phyloP scores from a whole-genome alignment of 2,113 vertebrate genomes.

The Catharus bicknelli region DNA sequence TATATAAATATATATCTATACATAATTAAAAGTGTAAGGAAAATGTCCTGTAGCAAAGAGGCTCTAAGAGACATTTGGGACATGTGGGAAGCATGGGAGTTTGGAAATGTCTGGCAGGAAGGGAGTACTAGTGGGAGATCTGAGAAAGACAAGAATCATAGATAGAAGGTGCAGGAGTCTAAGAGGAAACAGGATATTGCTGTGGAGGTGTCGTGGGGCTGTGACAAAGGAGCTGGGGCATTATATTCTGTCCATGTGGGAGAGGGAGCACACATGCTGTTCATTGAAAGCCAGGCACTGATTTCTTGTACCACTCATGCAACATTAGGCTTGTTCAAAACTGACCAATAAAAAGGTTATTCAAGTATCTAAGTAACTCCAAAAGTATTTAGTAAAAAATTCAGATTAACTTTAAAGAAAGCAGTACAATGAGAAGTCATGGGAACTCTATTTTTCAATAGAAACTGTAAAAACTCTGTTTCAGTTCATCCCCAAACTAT shows the following conservation, averaged over 20 bases:
- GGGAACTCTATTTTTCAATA: background rate
- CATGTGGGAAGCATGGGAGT: background rate
- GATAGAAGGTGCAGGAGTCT: background rate
- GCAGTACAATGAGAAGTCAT: background rate
- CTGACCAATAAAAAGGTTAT: background rate
- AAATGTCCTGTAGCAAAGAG: background rate
- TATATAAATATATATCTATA: background rate
- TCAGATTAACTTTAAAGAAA: background rate
- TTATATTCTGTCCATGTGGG: background rate
- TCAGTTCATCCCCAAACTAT: background rate
- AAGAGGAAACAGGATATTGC: background rate
- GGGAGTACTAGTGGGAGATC: background rate
- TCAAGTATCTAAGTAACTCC: background rate
- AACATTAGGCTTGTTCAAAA: background rate
- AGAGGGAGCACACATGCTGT: background rate
- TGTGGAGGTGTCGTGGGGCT: background rate
- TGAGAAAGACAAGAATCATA: background rate
- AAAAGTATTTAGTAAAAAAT: background rate
- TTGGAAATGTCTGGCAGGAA: background rate
- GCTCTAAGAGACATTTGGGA: background rate
- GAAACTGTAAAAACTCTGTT: conserved; percentile 1
- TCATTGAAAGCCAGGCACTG: background rate
- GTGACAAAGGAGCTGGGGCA: background rate
- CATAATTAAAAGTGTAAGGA: background rate
- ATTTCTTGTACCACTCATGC: background rate